Conservation (phyloP, 2,888 invertebrate genomes). For the Tetragnatha montana region DNA sequence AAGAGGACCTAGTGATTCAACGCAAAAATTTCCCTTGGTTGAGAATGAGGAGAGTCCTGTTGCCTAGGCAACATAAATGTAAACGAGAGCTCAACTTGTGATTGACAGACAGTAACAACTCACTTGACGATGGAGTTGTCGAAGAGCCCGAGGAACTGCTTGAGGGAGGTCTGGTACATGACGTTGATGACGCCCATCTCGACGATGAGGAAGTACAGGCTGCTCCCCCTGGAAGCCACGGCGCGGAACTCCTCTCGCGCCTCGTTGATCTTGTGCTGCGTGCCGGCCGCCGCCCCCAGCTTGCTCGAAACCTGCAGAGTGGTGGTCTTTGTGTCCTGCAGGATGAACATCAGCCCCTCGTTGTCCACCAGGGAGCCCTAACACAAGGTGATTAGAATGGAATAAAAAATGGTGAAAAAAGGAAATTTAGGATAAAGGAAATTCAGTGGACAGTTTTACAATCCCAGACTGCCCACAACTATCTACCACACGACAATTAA, state of each 20-base stretch:
- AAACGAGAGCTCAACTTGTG: too few relatives aligned
- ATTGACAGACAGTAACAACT: too few relatives aligned
- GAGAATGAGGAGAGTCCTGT: too few relatives aligned
- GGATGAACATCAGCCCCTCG: constrained; percentile 92
- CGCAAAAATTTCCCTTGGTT: too few relatives aligned
- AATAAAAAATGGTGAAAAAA: neutral
- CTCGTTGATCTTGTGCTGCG: constrained; percentile 93
- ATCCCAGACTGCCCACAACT: too few relatives aligned
- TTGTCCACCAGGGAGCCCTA: constrained; percentile 95
- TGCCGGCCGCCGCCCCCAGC: constrained; percentile 91
- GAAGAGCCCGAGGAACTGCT: constrained; percentile 94
- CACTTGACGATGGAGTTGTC: constrained; percentile 86
- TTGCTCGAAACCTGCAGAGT: constrained; percentile 97
- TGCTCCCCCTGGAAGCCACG: constrained; percentile 94
- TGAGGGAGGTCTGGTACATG: constrained; percentile 97
- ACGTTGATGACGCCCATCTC: constrained; percentile 97
- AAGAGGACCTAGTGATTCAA: too few relatives aligned
- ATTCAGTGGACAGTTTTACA: too few relatives aligned
- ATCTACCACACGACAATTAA: too few relatives aligned
- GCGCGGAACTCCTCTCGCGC: constrained; percentile 96
- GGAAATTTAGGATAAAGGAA: too few relatives aligned
- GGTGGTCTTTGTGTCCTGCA: constrained; percentile 90
- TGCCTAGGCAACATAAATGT: too few relatives aligned
- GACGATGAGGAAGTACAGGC: constrained; percentile 95
- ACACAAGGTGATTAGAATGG: neutral